Evolutionary conservation across 2,113 vertebrate genomes (phyloP).

Genomic region (Geococcyx californianus): DNA sequence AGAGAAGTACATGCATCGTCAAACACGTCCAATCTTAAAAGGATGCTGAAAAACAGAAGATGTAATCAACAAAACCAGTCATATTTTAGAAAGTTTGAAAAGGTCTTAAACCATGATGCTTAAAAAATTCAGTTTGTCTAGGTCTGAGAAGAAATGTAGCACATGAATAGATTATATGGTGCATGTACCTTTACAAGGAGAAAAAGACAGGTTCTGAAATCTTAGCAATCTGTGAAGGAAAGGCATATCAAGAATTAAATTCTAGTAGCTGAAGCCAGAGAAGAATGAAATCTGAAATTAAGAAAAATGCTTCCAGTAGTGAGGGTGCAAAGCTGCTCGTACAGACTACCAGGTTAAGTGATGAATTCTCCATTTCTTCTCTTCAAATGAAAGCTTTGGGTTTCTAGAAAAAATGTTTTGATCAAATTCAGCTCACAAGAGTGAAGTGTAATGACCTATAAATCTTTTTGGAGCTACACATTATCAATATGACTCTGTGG

Average conservation of each 20-base stretch:
- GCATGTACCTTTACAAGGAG: not conserved
- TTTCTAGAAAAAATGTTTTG: not conserved
- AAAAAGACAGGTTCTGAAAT: not conserved
- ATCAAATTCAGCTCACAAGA: not conserved
- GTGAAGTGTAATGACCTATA: not conserved
- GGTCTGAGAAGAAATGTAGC: not conserved
- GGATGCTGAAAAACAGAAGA: not conserved
- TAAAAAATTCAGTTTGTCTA: not conserved
- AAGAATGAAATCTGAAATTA: not conserved
- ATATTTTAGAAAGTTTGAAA: not conserved
- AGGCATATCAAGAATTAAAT: not conserved
- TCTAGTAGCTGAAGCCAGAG: not conserved
- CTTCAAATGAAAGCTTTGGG: not conserved
- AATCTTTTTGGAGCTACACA: not conserved
- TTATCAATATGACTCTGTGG: not conserved
- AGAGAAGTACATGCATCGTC: not conserved
- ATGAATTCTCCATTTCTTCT: not conserved
- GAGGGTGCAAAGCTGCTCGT: not conserved
- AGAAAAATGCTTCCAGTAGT: not conserved
- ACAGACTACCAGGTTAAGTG: not conserved
- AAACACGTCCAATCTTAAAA: not conserved
- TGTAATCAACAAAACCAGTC: not conserved
- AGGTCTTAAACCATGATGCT: not conserved
- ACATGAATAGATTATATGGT: rapidly evolving
- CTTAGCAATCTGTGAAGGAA: not conserved